Percentiles rank a stretch among this genome's conserved stretches.
Evolutionary conservation across 2,888 invertebrate genomes (phyloP).

Genomic region (Lepidocyrtinus sp.): DNA sequence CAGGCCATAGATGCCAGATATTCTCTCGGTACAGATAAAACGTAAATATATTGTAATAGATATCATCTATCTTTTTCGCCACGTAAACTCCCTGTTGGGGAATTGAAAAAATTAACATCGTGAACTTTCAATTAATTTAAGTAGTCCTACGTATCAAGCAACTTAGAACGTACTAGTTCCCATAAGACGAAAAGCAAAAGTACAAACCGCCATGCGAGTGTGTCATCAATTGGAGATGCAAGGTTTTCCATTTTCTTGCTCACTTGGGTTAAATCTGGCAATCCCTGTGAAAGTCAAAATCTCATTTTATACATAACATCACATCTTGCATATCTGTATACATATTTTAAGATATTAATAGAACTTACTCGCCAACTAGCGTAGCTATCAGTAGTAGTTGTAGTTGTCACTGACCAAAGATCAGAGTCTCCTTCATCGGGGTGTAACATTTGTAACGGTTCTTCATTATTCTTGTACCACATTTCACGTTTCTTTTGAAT

Average conservation of each 20-base stretch:
- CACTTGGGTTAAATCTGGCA: too few species aligned
- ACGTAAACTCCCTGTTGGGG: not conserved
- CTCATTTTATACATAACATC: too few species aligned
- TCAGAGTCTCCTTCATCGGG: constrained; percentile 34
- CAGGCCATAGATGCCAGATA: constrained; percentile 30
- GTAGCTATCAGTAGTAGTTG: constrained; percentile 32
- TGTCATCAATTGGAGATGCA: constrained; percentile 27
- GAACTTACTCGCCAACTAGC: constrained; percentile 52
- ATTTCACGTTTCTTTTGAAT: not conserved
- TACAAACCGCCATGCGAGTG: constrained; percentile 19
- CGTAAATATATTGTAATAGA: constrained; percentile 33
- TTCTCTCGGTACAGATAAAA: constrained; percentile 34
- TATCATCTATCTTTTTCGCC: constrained; percentile 15
- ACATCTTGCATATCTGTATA: too few species aligned
- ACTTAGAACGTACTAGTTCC: constrained; percentile 19
- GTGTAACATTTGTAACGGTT: constrained; percentile 29
- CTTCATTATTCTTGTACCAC: constrained; percentile 6
- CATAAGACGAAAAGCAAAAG: constrained; percentile 19
- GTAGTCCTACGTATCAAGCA: too few species aligned
- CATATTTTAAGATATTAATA: too few species aligned
- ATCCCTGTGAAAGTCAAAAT: too few species aligned
- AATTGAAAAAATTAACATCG: too few species aligned
- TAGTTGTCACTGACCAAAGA: constrained; percentile 15
- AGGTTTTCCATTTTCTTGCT: too few species aligned
- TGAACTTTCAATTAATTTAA: too few species aligned